Evolutionary conservation across 2,113 vertebrate species (phyloP), one percentile per base, ranked within the genome.

Genomic region (Cyanistes caeruleus): DNA sequence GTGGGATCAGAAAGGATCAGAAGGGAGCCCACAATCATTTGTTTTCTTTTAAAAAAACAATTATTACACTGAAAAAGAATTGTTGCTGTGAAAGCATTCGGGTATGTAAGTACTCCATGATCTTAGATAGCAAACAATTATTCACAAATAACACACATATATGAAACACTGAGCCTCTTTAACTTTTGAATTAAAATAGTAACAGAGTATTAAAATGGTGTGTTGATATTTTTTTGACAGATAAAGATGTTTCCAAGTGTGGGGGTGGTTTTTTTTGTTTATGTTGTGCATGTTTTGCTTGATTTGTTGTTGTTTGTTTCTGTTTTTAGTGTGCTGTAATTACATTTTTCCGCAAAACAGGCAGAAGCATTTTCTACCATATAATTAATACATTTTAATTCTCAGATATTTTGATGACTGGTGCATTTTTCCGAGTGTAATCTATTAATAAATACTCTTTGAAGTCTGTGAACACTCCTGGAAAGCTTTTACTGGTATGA

Each of bases 401-500:
- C 22, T 62, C 62, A 67, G 30, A 25, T 90, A 67, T 90, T 85
- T 62, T 80, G 87, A 93, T 87, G 85, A 81, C 79, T 25, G 55
- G 67, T 60, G 15, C 60, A 75, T 63, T 84, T 82, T 60, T 92
- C 77, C 9, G 22, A 79, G 64, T 63, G n/a, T 35, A 87, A 95
- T 95, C 82, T 58, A 92, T 25, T 68, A 56, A 92, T 63, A 83
- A 58, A 63, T 37, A 94, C 2, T 44, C 82, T 97, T 90, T 91
- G 70, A 94, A 95, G 84, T 92, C 64, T 35, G 15, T 8, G 46
- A 94, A 62, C 31, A 78, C 59, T 82, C 53, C 37, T 83, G 87
- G 70, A 90, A 97, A 85, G 62, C 72, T 82, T 86, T 84, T 37
- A 55, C 89, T 92, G 93, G 46, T 69, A 58, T 67, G 58, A 89